Evolutionary conservation across 2,797 vertebrate genomes (phyloP).

Genomic region (Myotis pilosus): DNA sequence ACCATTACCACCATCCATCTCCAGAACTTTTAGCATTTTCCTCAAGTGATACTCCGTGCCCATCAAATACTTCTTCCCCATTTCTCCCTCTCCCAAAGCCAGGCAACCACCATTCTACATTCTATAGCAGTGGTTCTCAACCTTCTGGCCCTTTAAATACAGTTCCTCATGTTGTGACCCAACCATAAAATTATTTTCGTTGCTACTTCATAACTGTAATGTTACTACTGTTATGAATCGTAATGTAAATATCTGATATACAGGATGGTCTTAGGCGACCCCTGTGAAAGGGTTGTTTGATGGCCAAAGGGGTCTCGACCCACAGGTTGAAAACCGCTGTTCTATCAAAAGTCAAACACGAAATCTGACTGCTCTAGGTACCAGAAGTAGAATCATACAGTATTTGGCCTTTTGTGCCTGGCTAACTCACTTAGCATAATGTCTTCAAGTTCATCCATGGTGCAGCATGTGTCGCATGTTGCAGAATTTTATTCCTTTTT

Average conservation of each 20-base stretch:
- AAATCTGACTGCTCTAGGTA: neutral
- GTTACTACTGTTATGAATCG: no score
- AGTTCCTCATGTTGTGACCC: no score
- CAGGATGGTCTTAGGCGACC: no score
- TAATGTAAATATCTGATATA: no score
- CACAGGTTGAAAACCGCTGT: no score
- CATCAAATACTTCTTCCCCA: neutral
- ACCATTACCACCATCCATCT: neutral
- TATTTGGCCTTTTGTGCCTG: neutral
- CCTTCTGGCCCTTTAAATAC: no score
- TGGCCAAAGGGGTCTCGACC: no score
- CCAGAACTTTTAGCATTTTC: neutral
- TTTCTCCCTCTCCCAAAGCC: neutral
- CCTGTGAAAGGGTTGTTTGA: no score
- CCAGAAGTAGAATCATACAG: neutral
- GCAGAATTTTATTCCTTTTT: neutral
- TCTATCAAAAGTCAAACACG: neutral
- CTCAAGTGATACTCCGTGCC: neutral
- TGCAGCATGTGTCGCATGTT: no score
- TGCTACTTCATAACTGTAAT: no score
- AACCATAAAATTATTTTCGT: no score
- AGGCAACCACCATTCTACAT: neutral
- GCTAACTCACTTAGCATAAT: neutral
- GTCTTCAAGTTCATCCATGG: neutral
- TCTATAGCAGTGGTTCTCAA: no score